Evolutionary conservation across 2,797 vertebrate genomes (phyloP).

Genomic region (Myotis vivesi): DNA sequence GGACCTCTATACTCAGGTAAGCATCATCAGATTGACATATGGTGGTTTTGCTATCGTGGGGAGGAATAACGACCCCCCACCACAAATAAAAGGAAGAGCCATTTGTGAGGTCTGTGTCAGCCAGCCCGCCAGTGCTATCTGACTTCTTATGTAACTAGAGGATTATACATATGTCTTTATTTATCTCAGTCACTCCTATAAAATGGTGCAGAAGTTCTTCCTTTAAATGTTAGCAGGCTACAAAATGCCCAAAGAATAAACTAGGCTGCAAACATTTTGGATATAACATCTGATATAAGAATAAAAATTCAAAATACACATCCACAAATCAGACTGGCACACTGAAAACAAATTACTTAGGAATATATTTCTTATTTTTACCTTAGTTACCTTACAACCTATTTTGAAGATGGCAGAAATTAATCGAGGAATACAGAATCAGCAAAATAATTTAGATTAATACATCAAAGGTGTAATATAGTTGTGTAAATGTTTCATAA

Average conservation of each 20-base stretch:
- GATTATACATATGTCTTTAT: neutral
- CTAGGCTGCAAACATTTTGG: neutral
- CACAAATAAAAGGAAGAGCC: neutral
- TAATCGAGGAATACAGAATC: slow-evolving; percentile 22
- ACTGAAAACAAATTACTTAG: slow-evolving; percentile 23
- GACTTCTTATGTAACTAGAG: neutral
- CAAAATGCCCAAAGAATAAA: slow-evolving; percentile 2
- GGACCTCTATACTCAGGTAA: neutral
- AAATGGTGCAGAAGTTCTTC: neutral
- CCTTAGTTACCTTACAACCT: neutral
- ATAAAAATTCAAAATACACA: slow-evolving; percentile 31
- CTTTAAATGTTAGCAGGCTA: neutral
- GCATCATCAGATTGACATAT: neutral
- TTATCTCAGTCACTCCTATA: neutral
- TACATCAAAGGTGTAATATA: neutral
- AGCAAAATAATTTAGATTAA: neutral
- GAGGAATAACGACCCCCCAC: neutral
- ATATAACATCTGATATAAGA: neutral
- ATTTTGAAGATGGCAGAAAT: slow-evolving; percentile 25
- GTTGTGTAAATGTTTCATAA: neutral
- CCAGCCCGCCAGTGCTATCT: neutral
- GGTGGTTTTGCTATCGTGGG: neutral
- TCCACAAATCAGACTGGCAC: neutral
- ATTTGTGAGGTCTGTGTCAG: neutral
- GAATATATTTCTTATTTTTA: neutral